Evolutionary conservation across 1,140 invertebrate genomes (phyloP).

Genomic region (Brachionus koreanus): DNA sequence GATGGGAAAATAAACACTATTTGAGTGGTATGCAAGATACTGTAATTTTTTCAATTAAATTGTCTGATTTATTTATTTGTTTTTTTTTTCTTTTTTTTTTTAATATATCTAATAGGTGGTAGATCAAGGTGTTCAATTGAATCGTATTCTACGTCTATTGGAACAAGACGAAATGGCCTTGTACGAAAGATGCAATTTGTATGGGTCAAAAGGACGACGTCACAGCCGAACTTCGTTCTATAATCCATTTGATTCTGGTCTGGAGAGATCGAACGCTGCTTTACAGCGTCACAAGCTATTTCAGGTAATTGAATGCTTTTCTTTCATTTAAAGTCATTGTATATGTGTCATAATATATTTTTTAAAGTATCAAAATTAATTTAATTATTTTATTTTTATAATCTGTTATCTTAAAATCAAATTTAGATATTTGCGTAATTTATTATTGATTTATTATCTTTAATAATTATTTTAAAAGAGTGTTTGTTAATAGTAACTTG

Average conservation of each 20-base stretch:
- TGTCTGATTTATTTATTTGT: too few species aligned
- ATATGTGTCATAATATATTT: too few species aligned
- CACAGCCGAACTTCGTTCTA: slow-evolving; percentile 2
- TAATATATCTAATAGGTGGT: background rate
- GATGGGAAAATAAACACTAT: slow-evolving; percentile 44
- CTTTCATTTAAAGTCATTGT: too few species aligned
- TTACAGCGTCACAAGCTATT: slow-evolving; percentile 40
- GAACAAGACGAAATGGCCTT: slow-evolving; percentile 41
- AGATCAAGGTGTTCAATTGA: slow-evolving; percentile 42
- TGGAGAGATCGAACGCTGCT: background rate
- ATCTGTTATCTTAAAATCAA: slow-evolving; percentile 3
- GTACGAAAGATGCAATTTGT: slow-evolving; percentile 33
- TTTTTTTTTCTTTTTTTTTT: too few species aligned
- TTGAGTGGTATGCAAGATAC: slow-evolving; percentile 30
- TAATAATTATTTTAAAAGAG: too few species aligned
- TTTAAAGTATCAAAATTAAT: background rate
- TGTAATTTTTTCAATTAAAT: background rate
- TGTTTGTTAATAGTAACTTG: too few species aligned
- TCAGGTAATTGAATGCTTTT: slow-evolving; percentile 10
- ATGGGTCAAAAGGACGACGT: background rate
- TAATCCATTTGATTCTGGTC: slow-evolving; percentile 11
- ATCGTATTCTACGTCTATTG: slow-evolving; percentile 40
- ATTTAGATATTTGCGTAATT: background rate
- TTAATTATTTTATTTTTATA: background rate
- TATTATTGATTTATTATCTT: background rate